Base-by-base conservation (phyloP, 2,113 vertebrate genomes). In the Myrmecobius fasciatus region DNA sequence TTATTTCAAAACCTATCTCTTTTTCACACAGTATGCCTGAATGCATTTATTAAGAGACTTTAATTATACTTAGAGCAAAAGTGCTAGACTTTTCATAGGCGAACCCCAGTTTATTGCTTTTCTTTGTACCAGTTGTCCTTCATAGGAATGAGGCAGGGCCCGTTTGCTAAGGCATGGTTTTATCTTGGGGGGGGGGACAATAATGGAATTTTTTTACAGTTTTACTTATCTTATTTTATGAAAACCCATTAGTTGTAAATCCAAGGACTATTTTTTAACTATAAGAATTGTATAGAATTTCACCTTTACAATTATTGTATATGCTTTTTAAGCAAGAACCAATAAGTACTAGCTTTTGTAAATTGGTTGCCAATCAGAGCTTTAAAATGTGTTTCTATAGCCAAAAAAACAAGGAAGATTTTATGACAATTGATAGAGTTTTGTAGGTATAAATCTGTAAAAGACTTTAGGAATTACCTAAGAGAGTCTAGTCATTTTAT, bases 1-100 rank as follows among this genome's bases (percentile, higher is more conserved):
- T 46, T 67, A 94, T 94, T 93, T 95, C 60, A 60, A 48, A 89
- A 93, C 53, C 22, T 10, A 90, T 95, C 60, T 11, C 3, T 91
- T 95, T 95, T 93, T 92, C 20, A 83, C 54, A 93, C 96, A 92
- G 4, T 93, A 47, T 75, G 17, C 28, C 91, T 91, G 92, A 96
- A 95, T 46, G 1, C 31, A 92, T 52, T 43, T 20, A 46, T 94
- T 94, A 83, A 94, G 26, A 96, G 24, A 53, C 24, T 91, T 96
- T 92, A 91, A 53, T 26, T 92, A 92, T 89, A 43, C 96, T 94
- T 91, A 95, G 8, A 94, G 25, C n/a, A 95, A 97, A 97, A 8
- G 0, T 47, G 47, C 25, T 92, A 28, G 91, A 52, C 46, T 96
- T 97, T 97, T 96, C 92, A 51, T 95, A 93, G 3, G 46, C 43